Conservation (phyloP, 2,888 invertebrate species). For the Sarcophaga subvicina region DNA sequence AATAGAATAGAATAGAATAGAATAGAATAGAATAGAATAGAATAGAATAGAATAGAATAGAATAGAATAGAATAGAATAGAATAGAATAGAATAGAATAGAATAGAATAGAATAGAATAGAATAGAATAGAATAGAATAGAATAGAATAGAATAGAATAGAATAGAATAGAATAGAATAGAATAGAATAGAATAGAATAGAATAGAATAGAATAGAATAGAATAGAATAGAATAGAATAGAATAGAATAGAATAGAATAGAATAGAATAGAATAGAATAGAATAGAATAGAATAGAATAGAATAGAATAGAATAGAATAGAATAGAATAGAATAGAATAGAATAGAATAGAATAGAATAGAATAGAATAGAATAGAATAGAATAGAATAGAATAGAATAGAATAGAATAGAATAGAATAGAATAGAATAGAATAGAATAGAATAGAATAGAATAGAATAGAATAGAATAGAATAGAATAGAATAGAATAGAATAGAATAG, state of each 20-base stretch:
- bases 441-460: too few species aligned
- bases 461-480: too few species aligned
- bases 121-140: too few species aligned
- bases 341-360: constrained; percentile 51
- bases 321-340: constrained; percentile 53
- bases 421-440: too few species aligned
- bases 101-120: constrained; percentile 56
- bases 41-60: constrained; percentile 54
- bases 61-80: constrained; percentile 56
- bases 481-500: too few species aligned
- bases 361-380: constrained; percentile 49
- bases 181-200: neutral
- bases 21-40: constrained; percentile 52
- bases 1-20: constrained; percentile 8
- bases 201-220: neutral
- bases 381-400: neutral
- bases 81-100: constrained; percentile 56
- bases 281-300: constrained; percentile 53
- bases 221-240: constrained; percentile 52
- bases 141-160: too few species aligned
- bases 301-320: constrained; percentile 51
- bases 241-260: constrained; percentile 53
- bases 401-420: too few species aligned
- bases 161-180: constrained; percentile 50
- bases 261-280: constrained; percentile 53